phyloP scores from a whole-genome alignment of 2,113 vertebrate genomes.

The Cephalopterus ornatus region DNA sequence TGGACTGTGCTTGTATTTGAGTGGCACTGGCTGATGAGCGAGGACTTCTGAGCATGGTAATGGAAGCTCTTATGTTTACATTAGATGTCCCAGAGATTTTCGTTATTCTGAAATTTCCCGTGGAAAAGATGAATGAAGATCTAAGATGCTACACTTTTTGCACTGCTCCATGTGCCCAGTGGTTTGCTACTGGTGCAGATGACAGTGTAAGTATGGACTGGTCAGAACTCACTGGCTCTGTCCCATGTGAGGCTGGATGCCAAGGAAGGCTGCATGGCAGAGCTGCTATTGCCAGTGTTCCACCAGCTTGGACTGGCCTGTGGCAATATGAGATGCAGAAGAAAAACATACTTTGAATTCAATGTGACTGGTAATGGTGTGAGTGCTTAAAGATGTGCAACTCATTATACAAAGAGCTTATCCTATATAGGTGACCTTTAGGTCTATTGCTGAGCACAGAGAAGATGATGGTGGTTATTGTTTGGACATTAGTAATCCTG shows the following conservation, averaged over 20 bases:
- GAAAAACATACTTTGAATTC: neutral
- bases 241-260: neutral
- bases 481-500: neutral
- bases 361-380: neutral
- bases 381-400: neutral
- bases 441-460: neutral
- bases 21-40: neutral
- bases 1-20: neutral
- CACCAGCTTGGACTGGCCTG: neutral
- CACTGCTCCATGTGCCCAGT: neutral
- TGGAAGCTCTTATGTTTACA: neutral
- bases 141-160: neutral
- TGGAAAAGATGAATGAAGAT: neutral
- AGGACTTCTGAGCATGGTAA: neutral
- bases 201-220: neutral
- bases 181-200: neutral
- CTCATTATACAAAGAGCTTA: neutral
- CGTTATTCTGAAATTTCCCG: neutral
- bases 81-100: neutral
- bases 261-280: neutral
- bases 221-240: neutral
- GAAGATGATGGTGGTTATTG: neutral
- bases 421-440: neutral
- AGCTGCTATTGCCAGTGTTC: neutral
- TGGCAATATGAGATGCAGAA: neutral